These are phyloP conservation scores for Hemithea aestivaria DNA, from an alignment of 2,888 invertebrate genomes.

Conservation along the genomic window DNA sequence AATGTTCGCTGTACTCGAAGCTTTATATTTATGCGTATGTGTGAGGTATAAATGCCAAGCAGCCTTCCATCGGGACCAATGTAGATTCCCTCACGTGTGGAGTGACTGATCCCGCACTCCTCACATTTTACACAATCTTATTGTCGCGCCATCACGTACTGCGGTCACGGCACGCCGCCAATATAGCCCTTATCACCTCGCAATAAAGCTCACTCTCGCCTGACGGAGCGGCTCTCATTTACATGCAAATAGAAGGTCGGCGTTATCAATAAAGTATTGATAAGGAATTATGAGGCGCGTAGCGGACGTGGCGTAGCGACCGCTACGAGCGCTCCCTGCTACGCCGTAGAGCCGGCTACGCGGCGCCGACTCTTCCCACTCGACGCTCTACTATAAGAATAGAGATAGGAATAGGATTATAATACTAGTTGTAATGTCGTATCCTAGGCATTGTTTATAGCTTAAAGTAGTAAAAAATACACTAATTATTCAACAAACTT, in stretches of 20 bases:
- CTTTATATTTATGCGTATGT: too few relatives aligned
- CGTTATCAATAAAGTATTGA: constrained; percentile 28
- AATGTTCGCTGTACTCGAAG: too few relatives aligned
- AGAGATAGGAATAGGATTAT: too few relatives aligned
- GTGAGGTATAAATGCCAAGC: too few relatives aligned
- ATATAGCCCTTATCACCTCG: constrained; percentile 16
- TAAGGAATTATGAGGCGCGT: constrained; percentile 20
- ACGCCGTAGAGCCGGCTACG: constrained; percentile 6
- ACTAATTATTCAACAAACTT: too few relatives aligned
- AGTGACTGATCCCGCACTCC: constrained; percentile 8
- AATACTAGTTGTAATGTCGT: too few relatives aligned
- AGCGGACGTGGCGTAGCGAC: constrained; percentile 6
- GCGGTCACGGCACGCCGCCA: constrained; percentile 14
- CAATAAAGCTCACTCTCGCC: constrained; percentile 5
- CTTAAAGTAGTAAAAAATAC: too few relatives aligned
- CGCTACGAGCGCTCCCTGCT: constrained; percentile 6
- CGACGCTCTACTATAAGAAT: too few relatives aligned
- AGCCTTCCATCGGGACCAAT: too few relatives aligned
- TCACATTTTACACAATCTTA: constrained; percentile 23
- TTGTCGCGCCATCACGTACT: constrained; percentile 19
- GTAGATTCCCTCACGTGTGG: too few relatives aligned
- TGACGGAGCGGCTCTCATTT: constrained; percentile 21
- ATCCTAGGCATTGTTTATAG: too few relatives aligned
- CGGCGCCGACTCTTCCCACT: background rate
- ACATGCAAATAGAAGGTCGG: constrained; percentile 28